A percentile compares a stretch with the other conserved stretches of the same genome.
Evolutionary conservation across 2,797 vertebrate genomes (phyloP).

Genomic region (Tapirus indicus): DNA sequence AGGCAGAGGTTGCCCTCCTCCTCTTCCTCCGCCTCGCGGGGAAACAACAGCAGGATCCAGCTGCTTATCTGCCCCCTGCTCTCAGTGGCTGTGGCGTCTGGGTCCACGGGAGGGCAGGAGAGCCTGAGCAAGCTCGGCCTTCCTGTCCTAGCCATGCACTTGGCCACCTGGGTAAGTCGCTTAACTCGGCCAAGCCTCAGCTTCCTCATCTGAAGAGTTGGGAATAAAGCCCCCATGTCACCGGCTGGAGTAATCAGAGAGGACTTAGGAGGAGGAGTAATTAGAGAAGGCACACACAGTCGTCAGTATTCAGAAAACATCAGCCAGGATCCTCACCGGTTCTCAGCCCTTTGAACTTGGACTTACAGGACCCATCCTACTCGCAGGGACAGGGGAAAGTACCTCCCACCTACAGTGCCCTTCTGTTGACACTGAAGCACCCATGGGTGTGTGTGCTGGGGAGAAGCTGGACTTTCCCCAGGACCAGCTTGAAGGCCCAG

Average conservation of each 20-base stretch:
- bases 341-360: not conserved
- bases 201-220: not conserved
- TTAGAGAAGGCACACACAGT: not conserved
- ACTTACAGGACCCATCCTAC: not conserved
- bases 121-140: not conserved
- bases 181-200: not conserved
- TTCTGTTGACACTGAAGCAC: not conserved
- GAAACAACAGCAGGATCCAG: conserved; percentile 70
- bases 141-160: not conserved
- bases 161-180: not conserved
- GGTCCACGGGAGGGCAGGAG: not conserved
- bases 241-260: no score
- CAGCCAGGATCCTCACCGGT: rapidly evolving
- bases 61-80: conserved; percentile 11
- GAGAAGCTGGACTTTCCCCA: not conserved
- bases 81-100: not conserved
- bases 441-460: not conserved
- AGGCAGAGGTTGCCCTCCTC: not conserved
- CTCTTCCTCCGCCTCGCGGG: conserved; percentile 1
- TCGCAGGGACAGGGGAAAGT: not conserved
- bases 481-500: not conserved
- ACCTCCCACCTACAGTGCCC: not conserved
- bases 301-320: not conserved
- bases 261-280: not conserved
- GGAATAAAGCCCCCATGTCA: not conserved